phyloP scores from a whole-genome alignment of 2,113 vertebrate species.

The Sander lucioperca region DNA sequence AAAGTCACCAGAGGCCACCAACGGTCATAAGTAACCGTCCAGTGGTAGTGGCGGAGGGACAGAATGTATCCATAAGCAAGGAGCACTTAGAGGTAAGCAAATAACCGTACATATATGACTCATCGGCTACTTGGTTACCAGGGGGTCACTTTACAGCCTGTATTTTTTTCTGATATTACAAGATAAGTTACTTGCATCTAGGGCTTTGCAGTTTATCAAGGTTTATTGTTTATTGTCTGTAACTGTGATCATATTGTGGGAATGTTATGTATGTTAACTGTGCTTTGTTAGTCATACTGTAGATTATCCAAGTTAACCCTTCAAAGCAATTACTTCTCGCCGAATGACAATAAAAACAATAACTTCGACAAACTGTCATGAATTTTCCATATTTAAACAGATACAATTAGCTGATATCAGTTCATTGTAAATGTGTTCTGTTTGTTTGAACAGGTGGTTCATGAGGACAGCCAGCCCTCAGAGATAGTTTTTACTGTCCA shows the following conservation, averaged over 20 bases:
- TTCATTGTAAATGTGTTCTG: not conserved
- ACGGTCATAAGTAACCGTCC: constrained; percentile 75
- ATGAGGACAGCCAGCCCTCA: constrained; percentile 84
- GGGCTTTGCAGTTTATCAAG: not conserved
- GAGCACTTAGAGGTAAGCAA: constrained; percentile 83
- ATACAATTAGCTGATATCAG: not conserved
- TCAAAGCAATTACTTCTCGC: not conserved
- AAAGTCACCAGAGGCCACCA: constrained; percentile 84
- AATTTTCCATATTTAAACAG: not conserved
- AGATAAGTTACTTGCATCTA: not conserved
- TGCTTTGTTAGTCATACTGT: not conserved
- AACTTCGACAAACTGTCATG: not conserved
- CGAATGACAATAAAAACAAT: no score
- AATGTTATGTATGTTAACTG: not conserved
- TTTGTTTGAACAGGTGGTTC: constrained; percentile 82
- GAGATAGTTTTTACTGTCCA: constrained; percentile 86
- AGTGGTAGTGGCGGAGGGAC: constrained; percentile 89
- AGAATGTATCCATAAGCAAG: constrained; percentile 84
- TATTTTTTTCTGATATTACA: not conserved
- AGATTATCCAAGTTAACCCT: not conserved
- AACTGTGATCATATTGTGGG: not conserved
- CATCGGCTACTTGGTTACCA: not conserved
- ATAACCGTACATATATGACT: not conserved
- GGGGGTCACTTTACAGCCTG: not conserved
- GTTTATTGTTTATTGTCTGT: not conserved